Base-by-base conservation (phyloP, 1,140 invertebrate genomes). In the Matsumurasca onukii region DNA sequence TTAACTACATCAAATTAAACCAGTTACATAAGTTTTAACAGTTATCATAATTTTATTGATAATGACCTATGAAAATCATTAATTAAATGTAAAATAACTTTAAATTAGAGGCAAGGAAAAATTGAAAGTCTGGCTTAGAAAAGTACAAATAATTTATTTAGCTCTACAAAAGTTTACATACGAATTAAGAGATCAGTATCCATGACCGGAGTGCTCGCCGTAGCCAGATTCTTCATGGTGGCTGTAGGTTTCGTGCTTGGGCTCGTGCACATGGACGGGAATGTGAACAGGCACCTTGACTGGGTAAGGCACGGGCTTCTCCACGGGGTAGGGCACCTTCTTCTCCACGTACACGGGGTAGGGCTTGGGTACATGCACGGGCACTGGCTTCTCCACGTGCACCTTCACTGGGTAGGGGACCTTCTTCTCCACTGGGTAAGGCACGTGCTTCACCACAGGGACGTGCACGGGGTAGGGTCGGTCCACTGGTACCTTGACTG, bases 271-370 rank as follows among this genome's bases (percentile, higher is more conserved):
- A 57, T 81, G 77, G 15, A 65, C 62, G 1, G 74, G 75, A 0
- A 74, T 70, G 30, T 89, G 84, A 39, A 85, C 80, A 30, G 82
- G 85, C 69, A 85, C 85, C 27, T 82, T 76, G 0, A 86, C 85
- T 69, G 82, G 82, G 76, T 85, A 85, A 1, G 87, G 86, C 62
- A 91, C 87, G 75, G 88, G 88, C 69, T 88, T 89, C 72, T 89
- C 86, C 27, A 88, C 73, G 13, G 70, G 68, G 1, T 66, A 61
- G n/a, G 70, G 72, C 0, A 73, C 70, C 13, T 70, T 65, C 57
- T 74, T 74, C 52, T 73, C 70, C 17, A 74, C 73, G 3, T 34
- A 65, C 22, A 74, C 73, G 0, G 74, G 74, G 68, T 72, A 72
- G 0, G 74, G 74, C 31, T 74, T 70, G 0, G 73, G 73, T 5